Conservation (phyloP, 2,888 invertebrate genomes). For the Pediacus dermestoides region DNA sequence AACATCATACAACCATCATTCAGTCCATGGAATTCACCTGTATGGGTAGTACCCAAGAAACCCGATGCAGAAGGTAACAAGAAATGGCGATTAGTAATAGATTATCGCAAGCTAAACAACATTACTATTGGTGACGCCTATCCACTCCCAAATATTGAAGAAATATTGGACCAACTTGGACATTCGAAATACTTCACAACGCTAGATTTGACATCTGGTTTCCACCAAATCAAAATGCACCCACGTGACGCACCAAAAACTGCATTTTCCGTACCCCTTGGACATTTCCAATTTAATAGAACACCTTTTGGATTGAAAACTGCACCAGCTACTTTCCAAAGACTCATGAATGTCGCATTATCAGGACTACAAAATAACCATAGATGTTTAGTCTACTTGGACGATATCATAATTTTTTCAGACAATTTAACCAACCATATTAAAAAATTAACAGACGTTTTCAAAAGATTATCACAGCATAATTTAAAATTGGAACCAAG, state of each 20-base stretch:
- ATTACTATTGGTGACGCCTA: conserved; percentile 14
- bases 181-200: conserved; percentile 19
- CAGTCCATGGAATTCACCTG: conserved; percentile 20
- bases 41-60: conserved; percentile 26
- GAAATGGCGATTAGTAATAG: conserved; percentile 13
- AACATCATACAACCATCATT: conserved; percentile 19
- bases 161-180: conserved; percentile 19
- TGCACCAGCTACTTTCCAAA: conserved; percentile 28
- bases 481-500: conserved; percentile 26
- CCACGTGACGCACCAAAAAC: conserved; percentile 15
- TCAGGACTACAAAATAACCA: conserved; percentile 28
- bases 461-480: conserved; percentile 21
- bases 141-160: conserved; percentile 13
- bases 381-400: conserved; percentile 39
- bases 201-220: conserved; percentile 17
- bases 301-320: conserved; percentile 19
- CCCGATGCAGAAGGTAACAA: conserved; percentile 8
- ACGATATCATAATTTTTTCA: conserved; percentile 39
- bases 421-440: conserved; percentile 29
- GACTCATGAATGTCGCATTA: conserved; percentile 36
- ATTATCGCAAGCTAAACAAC: conserved; percentile 13
- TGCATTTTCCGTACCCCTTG: conserved; percentile 14
- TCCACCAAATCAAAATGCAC: conserved; percentile 19
- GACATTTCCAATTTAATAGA: conserved; percentile 15
- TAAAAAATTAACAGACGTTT: conserved; percentile 25